Conservation (phyloP, 2,797 vertebrate genomes). For the Microctenopoma steveboyesi region DNA sequence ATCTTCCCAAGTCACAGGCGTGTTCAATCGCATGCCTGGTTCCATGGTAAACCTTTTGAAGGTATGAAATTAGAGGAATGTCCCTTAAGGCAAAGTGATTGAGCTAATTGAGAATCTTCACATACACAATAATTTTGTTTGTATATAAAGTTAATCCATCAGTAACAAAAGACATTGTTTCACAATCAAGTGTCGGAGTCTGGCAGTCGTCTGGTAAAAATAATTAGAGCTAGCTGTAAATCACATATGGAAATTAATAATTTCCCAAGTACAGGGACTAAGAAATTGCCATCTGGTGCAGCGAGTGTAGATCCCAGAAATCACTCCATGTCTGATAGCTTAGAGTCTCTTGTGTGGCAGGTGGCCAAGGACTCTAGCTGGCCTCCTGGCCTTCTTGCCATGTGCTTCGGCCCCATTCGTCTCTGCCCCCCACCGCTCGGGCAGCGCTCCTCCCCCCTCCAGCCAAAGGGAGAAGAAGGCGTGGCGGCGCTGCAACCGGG, state of each 20-base stretch:
- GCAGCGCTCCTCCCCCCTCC: conserved; percentile 28
- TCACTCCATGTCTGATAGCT: conserved; percentile 11
- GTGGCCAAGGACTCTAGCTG: conserved; percentile 92
- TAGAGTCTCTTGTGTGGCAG: conserved; percentile 67
- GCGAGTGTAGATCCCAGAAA: conserved; percentile 9
- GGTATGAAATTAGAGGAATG: too few relatives aligned
- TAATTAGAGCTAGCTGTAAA: conserved; percentile 42
- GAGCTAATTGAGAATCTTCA: too few relatives aligned
- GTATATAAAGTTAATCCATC: conserved; percentile 29
- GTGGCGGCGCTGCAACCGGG: conserved; percentile 88
- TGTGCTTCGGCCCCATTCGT: conserved; percentile 83
- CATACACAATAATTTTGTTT: too few relatives aligned
- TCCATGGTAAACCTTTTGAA: too few relatives aligned
- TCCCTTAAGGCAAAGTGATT: too few relatives aligned
- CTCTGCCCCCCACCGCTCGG: conserved; percentile 71
- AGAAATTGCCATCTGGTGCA: conserved; percentile 54
- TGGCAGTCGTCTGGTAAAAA: conserved; percentile 38
- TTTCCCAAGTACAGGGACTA: conserved; percentile 41
- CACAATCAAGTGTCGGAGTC: conserved; percentile 35
- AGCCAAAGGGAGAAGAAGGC: conserved; percentile 84
- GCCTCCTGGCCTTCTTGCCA: conserved; percentile 87
- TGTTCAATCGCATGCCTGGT: too few relatives aligned
- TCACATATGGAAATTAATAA: conserved; percentile 49
- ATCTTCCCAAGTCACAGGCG: too few relatives aligned
- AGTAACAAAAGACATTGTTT: conserved; percentile 37